phyloP scores from a whole-genome alignment of 1,140 invertebrate genomes.

The Lanistes nyassanus region DNA sequence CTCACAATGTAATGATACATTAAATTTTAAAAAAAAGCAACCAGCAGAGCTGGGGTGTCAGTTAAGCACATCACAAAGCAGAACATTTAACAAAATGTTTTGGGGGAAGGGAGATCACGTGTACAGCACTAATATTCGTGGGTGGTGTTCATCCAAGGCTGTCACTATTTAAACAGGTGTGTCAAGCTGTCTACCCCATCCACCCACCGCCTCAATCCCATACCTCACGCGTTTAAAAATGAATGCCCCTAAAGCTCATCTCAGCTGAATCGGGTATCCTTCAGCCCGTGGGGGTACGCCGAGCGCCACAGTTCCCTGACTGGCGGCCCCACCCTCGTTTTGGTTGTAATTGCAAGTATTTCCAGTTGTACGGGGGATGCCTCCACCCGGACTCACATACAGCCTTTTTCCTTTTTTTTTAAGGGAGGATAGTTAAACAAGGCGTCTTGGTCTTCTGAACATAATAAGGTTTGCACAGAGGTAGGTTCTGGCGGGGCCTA shows the following conservation, averaged over 20 bases:
- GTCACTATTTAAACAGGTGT: constrained; percentile 13
- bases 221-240: background rate
- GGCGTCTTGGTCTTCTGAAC: constrained; percentile 14
- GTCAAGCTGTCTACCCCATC: background rate
- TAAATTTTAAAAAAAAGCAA: too few species aligned
- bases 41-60: too few species aligned
- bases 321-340: background rate
- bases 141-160: background rate
- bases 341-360: constrained; percentile 12
- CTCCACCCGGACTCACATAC: background rate
- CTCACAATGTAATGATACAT: too few species aligned
- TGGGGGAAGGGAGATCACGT: background rate
- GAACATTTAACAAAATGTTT: too few species aligned
- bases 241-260: background rate
- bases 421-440: constrained; percentile 15
- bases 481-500: background rate
- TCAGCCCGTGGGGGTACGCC: background rate
- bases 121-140: background rate
- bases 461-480: constrained; percentile 22
- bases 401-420: constrained; percentile 14
- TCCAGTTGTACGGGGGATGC: constrained; percentile 8
- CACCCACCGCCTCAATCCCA: background rate
- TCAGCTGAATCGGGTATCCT: background rate
- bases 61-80: too few species aligned
- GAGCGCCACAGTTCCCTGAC: background rate